phyloP scores from a whole-genome alignment of 37 sponge, comb jelly and placozoan genomes.

The Spongia lamella region DNA sequence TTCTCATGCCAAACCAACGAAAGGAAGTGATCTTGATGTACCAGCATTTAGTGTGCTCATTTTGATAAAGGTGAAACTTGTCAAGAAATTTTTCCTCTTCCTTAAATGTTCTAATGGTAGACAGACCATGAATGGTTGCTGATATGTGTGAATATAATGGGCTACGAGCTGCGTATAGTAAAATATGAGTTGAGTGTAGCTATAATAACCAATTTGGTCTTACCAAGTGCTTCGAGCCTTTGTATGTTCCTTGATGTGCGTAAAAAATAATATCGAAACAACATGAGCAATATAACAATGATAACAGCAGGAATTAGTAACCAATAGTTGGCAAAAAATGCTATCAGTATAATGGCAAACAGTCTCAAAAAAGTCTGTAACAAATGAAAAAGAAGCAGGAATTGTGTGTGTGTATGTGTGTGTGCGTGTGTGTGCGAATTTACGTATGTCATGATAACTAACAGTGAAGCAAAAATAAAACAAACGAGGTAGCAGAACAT shows the following conservation, averaged over 20 bases:
- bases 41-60: conserved; percentile 44
- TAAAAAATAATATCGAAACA: conserved; percentile 17
- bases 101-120: conserved; percentile 44
- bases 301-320: conserved; percentile 14
- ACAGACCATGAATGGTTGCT: conserved; percentile 44
- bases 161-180: conserved; percentile 47
- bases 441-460: no score
- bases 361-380: conserved; percentile 3
- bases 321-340: conserved; percentile 15
- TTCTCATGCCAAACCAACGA: conserved; percentile 51
- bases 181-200: neutral
- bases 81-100: no score
- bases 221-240: conserved; percentile 49
- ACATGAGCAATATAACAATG: neutral
- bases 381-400: no score
- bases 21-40: conserved; percentile 4
- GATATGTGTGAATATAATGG: conserved; percentile 60
- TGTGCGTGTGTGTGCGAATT: no score
- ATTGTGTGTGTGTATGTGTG: no score
- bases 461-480: no score
- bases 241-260: conserved; percentile 23
- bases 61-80: conserved; percentile 33
- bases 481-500: no score
- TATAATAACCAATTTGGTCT: neutral
- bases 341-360: conserved; percentile 11